Percentiles rank a stretch among this genome's conserved stretches.
Conservation (phyloP, 1,140 invertebrate genomes). For the Lycorma delicatula region DNA sequence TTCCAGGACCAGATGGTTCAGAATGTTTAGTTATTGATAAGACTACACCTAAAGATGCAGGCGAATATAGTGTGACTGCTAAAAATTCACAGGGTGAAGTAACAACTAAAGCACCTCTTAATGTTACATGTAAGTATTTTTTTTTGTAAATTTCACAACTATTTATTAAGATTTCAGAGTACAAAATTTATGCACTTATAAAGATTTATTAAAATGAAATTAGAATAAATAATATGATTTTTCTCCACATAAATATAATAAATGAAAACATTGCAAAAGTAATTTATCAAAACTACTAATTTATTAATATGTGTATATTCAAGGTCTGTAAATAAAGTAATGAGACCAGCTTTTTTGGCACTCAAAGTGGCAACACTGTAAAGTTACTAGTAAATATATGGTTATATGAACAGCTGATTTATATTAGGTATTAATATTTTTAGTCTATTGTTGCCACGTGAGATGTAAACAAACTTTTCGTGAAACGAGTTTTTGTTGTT, state of each 20-base stretch:
- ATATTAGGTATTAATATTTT: no score
- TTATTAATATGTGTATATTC: no score
- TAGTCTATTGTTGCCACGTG: no score
- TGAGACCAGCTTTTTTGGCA: no score
- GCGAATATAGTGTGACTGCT: slow-evolving; percentile 65
- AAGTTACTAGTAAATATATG: no score
- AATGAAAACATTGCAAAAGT: no score
- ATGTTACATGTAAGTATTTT: slow-evolving; percentile 40
- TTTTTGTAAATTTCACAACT: neutral
- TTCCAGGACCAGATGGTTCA: slow-evolving; percentile 57
- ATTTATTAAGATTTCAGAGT: neutral
- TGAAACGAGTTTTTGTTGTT: no score
- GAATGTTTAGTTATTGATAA: slow-evolving; percentile 56
- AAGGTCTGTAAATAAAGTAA: no score
- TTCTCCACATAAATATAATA: neutral
- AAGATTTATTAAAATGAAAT: neutral
- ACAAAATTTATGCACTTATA: neutral
- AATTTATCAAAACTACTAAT: no score
- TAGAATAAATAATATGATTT: neutral
- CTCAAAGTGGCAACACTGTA: no score
- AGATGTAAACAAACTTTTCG: no score
- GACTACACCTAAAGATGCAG: slow-evolving; percentile 55
- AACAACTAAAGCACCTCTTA: slow-evolving; percentile 56
- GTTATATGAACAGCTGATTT: no score
- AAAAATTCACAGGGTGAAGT: slow-evolving; percentile 64